A percentile compares a stretch with the other conserved stretches of the same genome.
phyloP scores from a whole-genome alignment of 2,888 invertebrate genomes.

The Strigamia maritima region DNA sequence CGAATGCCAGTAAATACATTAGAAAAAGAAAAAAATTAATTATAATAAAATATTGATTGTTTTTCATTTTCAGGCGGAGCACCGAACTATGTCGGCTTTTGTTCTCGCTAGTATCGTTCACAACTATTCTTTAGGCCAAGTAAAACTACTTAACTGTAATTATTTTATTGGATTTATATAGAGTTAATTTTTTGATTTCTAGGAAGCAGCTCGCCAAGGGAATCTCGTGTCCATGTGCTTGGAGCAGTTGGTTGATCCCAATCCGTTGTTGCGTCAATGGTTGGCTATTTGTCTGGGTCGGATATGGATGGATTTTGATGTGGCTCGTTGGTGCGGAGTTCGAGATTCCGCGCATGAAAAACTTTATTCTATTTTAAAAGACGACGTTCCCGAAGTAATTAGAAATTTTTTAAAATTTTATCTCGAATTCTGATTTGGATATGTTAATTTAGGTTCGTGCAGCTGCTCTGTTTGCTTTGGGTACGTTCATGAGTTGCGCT shows the following conservation, averaged over 20 bases:
- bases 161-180: not conserved
- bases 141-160: too few relatives aligned
- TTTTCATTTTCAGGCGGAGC: constrained; percentile 58
- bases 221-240: constrained; percentile 86
- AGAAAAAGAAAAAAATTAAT: too few relatives aligned
- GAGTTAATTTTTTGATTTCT: constrained; percentile 39
- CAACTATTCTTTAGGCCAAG: constrained; percentile 79
- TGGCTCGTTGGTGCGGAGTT: constrained; percentile 90
- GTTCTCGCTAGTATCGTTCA: constrained; percentile 90
- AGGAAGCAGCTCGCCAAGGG: constrained; percentile 81
- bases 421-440: not conserved
- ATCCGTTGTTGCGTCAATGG: constrained; percentile 65
- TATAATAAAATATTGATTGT: not conserved
- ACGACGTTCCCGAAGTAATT: constrained; percentile 78
- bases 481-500: constrained; percentile 84
- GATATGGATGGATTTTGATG: constrained; percentile 84
- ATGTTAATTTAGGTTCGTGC: constrained; percentile 67
- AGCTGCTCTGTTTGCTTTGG: constrained; percentile 89
- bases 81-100: constrained; percentile 91
- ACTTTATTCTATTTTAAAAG: constrained; percentile 72
- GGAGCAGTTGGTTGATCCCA: constrained; percentile 75
- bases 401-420: not conserved
- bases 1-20: constrained; percentile 66
- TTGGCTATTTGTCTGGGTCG: constrained; percentile 85
- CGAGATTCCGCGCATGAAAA: constrained; percentile 96